Conservation (phyloP, 2,797 vertebrate genomes). For the Enteromius unitaeniatus region DNA sequence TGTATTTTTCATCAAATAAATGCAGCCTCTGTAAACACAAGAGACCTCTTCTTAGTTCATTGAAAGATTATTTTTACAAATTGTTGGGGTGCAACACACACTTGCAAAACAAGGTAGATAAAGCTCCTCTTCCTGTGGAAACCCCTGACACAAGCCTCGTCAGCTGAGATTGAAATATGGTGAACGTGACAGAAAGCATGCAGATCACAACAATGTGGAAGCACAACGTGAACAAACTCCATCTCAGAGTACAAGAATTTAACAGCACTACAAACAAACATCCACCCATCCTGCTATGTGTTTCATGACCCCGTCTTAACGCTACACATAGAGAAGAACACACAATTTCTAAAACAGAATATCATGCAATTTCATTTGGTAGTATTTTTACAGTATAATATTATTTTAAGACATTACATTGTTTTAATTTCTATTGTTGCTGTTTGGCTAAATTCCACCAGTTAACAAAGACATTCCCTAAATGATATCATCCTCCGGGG, state of each 20-base stretch:
- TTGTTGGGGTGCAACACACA: neutral
- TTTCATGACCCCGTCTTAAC: neutral
- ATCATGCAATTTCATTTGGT: neutral
- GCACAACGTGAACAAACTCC: neutral
- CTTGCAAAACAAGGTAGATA: constrained; percentile 1
- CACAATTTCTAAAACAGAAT: neutral
- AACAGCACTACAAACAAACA: neutral
- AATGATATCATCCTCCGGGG: neutral
- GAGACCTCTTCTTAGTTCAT: neutral
- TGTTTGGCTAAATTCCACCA: neutral
- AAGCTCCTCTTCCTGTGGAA: constrained; percentile 47
- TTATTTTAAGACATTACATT: neutral
- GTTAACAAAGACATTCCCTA: neutral
- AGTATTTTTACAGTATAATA: neutral
- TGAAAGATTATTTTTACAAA: neutral
- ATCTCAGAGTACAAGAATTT: neutral
- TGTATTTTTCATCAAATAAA: too few species aligned
- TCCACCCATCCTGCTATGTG: neutral
- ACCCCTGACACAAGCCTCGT: constrained; percentile 10
- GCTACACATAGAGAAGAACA: neutral
- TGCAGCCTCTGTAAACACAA: neutral
- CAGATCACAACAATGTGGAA: neutral
- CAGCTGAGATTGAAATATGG: constrained; percentile 17
- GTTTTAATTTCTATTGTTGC: neutral
- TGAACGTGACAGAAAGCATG: constrained; percentile 42